Conservation (phyloP, 37 sponge, comb jelly and placozoan genomes). For the Oopsacas minuta region DNA sequence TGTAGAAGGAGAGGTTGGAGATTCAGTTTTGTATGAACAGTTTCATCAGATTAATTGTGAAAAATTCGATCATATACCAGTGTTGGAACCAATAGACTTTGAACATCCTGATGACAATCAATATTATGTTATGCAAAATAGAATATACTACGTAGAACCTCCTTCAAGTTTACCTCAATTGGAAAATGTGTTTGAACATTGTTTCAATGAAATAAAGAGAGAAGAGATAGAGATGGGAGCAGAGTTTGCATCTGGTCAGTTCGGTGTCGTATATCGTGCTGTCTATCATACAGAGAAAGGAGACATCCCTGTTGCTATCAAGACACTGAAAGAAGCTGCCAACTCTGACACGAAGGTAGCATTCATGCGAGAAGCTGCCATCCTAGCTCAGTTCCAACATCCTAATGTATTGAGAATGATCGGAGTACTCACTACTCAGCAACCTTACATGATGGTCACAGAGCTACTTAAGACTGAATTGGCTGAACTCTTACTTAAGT, state of each 20-base stretch:
- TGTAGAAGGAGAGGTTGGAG: neutral
- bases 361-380: constrained; percentile 20
- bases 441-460: constrained; percentile 14
- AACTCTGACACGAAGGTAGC: constrained; percentile 3
- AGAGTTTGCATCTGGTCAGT: constrained; percentile 12
- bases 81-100: neutral
- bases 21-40: neutral
- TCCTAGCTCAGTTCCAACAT: constrained; percentile 18
- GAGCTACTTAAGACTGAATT: constrained; percentile 1
- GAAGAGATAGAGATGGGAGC: neutral
- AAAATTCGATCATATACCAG: neutral
- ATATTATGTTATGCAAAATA: neutral
- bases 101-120: neutral
- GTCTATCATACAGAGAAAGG: neutral
- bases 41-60: neutral
- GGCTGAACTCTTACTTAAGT: neutral
- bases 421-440: constrained; percentile 8
- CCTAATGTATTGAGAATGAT: neutral
- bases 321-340: neutral
- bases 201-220: constrained; percentile 3
- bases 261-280: constrained; percentile 1
- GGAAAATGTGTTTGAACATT: neutral
- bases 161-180: neutral
- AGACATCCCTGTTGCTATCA: constrained; percentile 12
- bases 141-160: constrained; percentile 1